Percentiles rank a stretch among this genome's conserved stretches.
Conservation (phyloP, 64 coral and sea anemone species). For the Stylophora pistillata region DNA sequence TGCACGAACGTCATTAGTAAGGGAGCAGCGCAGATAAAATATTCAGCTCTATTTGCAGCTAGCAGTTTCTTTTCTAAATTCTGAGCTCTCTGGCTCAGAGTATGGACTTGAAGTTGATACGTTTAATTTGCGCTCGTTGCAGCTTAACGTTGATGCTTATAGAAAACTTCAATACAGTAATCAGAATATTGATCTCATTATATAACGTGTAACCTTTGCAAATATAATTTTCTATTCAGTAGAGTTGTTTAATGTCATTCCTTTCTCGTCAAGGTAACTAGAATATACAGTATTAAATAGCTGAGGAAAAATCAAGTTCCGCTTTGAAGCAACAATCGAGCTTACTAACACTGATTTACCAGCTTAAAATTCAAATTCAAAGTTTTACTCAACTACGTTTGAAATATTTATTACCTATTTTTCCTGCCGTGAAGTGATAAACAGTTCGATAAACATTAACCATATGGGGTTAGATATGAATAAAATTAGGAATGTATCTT, state of each 20-base stretch:
- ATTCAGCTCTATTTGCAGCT: too few species aligned
- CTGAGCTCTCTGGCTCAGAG: too few species aligned
- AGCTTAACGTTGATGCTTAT: background rate
- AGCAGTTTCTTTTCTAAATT: too few species aligned
- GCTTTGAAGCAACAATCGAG: background rate
- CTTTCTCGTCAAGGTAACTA: slow-evolving; percentile 19
- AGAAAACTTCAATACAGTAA: background rate
- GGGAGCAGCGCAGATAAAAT: too few species aligned
- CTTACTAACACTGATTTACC: background rate
- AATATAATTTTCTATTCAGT: background rate
- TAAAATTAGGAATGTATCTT: slow-evolving; percentile 55
- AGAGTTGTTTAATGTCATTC: slow-evolving; percentile 6
- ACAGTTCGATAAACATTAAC: slow-evolving; percentile 19
- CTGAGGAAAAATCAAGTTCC: too few species aligned
- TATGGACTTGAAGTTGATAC: too few species aligned
- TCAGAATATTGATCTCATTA: background rate
- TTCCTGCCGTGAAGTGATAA: background rate
- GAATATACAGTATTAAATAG: background rate
- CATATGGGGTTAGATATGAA: slow-evolving; percentile 47
- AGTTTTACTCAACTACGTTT: background rate
- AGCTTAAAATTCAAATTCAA: background rate
- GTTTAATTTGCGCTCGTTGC: background rate
- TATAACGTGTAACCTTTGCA: background rate
- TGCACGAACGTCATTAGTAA: background rate
- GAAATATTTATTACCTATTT: slow-evolving; percentile 27